Evolutionary conservation across 2,113 vertebrate genomes (phyloP).

Genomic region (Suricata suricatta): DNA sequence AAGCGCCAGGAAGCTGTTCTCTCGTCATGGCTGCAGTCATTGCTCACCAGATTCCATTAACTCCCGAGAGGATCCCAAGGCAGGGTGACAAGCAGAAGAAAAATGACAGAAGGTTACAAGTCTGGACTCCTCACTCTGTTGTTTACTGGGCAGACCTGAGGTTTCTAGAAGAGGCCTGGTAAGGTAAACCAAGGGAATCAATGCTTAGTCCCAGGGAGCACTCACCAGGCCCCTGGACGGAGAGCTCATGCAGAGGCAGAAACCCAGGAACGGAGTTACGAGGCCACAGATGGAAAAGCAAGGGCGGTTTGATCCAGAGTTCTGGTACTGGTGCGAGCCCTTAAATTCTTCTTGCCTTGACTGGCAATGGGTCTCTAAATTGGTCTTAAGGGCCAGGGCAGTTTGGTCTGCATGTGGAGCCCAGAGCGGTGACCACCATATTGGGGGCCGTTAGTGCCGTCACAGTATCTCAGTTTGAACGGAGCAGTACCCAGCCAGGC

Average conservation of each 20-base stretch:
- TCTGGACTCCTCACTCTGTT: neutral
- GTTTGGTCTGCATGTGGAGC: neutral
- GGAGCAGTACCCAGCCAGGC: neutral
- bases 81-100: neutral
- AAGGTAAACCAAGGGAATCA: neutral
- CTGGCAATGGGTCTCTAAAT: neutral
- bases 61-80: neutral
- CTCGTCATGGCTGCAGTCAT: neutral
- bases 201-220: neutral
- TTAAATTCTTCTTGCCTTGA: neutral
- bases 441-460: neutral
- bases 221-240: neutral
- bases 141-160: neutral
- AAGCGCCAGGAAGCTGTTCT: neutral
- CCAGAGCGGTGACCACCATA: neutral
- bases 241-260: neutral
- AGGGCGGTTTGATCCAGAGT: neutral
- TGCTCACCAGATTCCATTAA: neutral
- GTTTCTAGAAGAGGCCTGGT: neutral
- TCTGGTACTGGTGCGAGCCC: neutral
- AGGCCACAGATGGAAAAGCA: neutral
- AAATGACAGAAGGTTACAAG: neutral
- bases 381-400: neutral
- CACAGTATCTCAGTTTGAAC: fast-evolving
- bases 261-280: neutral